Evolutionary conservation across 2,888 invertebrate species (phyloP), one percentile per base, ranked within the genome.

Genomic region (Ormyrus nitidulus): DNA sequence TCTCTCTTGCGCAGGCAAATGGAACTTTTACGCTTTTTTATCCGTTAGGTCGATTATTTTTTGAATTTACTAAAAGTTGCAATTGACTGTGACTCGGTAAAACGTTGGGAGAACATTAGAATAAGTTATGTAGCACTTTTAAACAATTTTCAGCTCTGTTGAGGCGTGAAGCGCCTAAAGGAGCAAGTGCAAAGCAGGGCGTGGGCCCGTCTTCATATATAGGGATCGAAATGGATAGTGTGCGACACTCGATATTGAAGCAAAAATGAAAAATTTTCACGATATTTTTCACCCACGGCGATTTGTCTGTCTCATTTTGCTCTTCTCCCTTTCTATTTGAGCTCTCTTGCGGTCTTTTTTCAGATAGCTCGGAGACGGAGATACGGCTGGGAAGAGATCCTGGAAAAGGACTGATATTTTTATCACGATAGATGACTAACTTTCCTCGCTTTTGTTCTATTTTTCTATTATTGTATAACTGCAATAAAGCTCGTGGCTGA

Each of bases 191-290:
- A 72, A 77, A 53, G 58, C 59, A 71, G 68, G 49, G 76, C 59
- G 58, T 71, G n/a, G 54, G 46, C 6, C 7, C 34, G 11, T n/a
- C 58, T n/a, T 64, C 10, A 66, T 7, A 62, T 61, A 72, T 53
- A 76, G 53, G 10, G 8, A 61, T 66, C 53, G 56, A 34, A 66
- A 62, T 62, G 64, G 51, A 74, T 59, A 69, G 49, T 58, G 56
- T 10, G 19, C 0, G 44, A 59, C 53, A 58, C 61, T 75, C 49
- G 71, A 64, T 75, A 71, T 75, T 75, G 59, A 65, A 61, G 56
- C n/a, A 64, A 73, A 79, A 78, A 62, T 73, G 68, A 79, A 74
- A 74, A 74, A 49, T 75, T 70, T 61, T 61, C 64, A 46, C 46
- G 54, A 66, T 64, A 75, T 75, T 72, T 71, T 75, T 79, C 66